phyloP scores from a whole-genome alignment of 2,888 invertebrate species.

The Eremobia ochroleuca region DNA sequence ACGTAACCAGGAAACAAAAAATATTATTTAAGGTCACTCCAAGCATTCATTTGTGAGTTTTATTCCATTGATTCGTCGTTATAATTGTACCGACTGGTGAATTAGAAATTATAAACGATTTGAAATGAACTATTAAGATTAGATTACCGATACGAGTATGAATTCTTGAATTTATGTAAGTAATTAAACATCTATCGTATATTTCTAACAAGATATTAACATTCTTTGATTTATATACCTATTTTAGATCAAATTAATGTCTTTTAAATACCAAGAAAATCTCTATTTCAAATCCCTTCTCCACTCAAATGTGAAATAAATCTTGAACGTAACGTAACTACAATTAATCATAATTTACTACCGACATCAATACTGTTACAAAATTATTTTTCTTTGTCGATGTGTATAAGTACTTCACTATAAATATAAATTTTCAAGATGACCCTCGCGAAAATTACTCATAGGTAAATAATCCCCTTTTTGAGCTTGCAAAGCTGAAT shows the following conservation, averaged over 20 bases:
- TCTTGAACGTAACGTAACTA: too few species aligned
- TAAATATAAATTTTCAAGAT: neutral
- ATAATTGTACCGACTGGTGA: conserved; percentile 11
- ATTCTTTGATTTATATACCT: conserved; percentile 15
- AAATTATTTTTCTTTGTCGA: neutral
- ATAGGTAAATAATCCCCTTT: neutral
- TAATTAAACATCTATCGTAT: neutral
- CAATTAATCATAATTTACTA: neutral
- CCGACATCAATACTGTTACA: too few species aligned
- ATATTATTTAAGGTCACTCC: conserved; percentile 53
- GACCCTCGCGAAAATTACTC: too few species aligned
- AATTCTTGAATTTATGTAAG: neutral
- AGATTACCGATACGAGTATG: neutral
- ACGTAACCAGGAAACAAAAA: conserved; percentile 63
- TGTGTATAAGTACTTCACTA: neutral
- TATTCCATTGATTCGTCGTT: conserved; percentile 36
- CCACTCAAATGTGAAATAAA: conserved; percentile 13
- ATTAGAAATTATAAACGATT: conserved; percentile 13
- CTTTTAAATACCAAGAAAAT: conserved; percentile 6
- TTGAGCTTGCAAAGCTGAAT: neutral
- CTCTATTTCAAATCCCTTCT: conserved; percentile 25
- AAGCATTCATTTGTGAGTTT: conserved; percentile 41
- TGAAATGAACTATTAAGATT: neutral
- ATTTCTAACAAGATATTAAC: conserved; percentile 16
- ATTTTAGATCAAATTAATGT: conserved; percentile 12